Evolutionary conservation across 2,888 invertebrate genomes (phyloP).

Genomic region (Drosophila engyochracea): DNA sequence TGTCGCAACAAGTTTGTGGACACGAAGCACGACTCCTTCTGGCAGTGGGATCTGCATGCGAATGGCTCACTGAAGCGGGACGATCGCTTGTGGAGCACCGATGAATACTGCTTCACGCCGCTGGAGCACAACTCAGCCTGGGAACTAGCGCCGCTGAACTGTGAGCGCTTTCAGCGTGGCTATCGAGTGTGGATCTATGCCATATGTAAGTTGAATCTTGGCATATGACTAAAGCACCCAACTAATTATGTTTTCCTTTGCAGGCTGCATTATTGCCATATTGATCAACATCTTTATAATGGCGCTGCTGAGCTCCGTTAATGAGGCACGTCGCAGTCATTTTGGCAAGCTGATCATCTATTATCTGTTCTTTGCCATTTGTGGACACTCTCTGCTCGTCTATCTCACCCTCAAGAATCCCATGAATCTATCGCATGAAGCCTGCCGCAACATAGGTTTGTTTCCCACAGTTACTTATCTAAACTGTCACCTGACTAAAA

Average conservation of each 20-base stretch:
- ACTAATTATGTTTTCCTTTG: background rate
- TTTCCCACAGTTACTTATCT: fast-evolving
- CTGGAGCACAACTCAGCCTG: conserved; percentile 73
- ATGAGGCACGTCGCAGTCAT: conserved; percentile 74
- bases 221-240: fast-evolving
- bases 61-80: conserved; percentile 71
- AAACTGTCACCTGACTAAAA: too few relatives aligned
- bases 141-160: conserved; percentile 73
- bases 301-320: conserved; percentile 68
- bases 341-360: conserved; percentile 78
- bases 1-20: conserved; percentile 77
- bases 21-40: conserved; percentile 67
- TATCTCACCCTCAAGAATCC: conserved; percentile 79
- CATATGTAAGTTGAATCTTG: conserved; percentile 64
- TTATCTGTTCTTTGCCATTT: conserved; percentile 68
- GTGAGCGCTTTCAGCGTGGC: conserved; percentile 77
- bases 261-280: conserved; percentile 76
- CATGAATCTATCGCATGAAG: conserved; percentile 70
- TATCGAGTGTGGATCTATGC: conserved; percentile 80
- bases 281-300: conserved; percentile 73
- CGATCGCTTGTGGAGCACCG: conserved; percentile 64
- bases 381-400: conserved; percentile 68
- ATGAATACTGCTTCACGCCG: conserved; percentile 79
- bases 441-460: conserved; percentile 76
- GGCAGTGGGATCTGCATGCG: conserved; percentile 78